Base-by-base conservation (phyloP, 2,113 vertebrate species). In the Propithecus coquereli region DNA sequence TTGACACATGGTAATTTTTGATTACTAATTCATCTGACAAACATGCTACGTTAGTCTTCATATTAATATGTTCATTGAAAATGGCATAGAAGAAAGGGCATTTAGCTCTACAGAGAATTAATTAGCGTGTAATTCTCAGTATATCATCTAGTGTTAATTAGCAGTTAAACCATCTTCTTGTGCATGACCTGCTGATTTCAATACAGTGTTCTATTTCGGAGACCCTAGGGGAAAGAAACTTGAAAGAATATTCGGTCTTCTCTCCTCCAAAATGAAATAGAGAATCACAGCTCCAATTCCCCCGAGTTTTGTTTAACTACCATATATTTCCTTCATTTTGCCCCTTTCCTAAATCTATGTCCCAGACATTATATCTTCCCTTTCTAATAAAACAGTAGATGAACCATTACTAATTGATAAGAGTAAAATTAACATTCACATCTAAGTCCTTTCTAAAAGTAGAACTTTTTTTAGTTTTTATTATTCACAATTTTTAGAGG, bases 51-150 rank as follows among this genome's bases (percentile, higher is more conserved):
- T 96, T 87, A 47, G 70, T 94, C 68, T 96, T 97, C 87, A 27
- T 97, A 91, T 97, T 98, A 97, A 96, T 96, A 93, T 95, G 96
- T 90, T 98, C 97, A 80, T 96, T 96, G 93, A 86, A 98, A 98
- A 96, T 96, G 76, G 96, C 94, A 97, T 61, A 95, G 96, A 97
- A 98, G 73, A 97, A 98, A 98, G 90, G 96, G 91, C 91, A 94
- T 92, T 98, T 93, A 79, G 85, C 91, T 87, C 95, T 97, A 96
- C 68, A 90, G 97, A 98, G 96, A 98, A 98, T 98, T 98, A 98
- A 99, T 98, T 98, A 98, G 97, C 90, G 97, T 98, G 97, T 96
- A 97, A 98, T 98, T 98, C 96, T 98, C 97, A 96, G 90, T 96
- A 95, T 97, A 98, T 98, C 94, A 97, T 98, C 94, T 59, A 97